Evolutionary conservation across 2,888 invertebrate species (phyloP).

Genomic region (Sialis lutaria): DNA sequence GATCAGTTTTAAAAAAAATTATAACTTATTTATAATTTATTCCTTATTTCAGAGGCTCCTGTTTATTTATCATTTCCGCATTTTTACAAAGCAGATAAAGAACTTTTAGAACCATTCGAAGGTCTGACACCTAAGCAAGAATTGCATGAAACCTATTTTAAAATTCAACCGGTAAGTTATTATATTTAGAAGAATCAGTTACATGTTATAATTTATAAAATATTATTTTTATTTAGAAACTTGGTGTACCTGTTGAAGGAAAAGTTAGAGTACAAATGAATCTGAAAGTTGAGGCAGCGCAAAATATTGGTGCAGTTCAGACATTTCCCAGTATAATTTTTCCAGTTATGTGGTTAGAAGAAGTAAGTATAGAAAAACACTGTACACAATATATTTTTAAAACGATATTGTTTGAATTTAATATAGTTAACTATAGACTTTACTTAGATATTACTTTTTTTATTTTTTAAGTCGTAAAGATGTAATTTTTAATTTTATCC

Average conservation of each 20-base stretch:
- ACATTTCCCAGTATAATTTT: slow-evolving; percentile 66
- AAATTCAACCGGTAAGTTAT: slow-evolving; percentile 64
- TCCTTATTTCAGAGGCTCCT: slow-evolving; percentile 65
- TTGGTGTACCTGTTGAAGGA: slow-evolving; percentile 70
- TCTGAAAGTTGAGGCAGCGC: slow-evolving; percentile 57
- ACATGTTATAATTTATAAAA: slow-evolving; percentile 2
- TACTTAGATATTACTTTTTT: too few species aligned
- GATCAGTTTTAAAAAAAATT: too few species aligned
- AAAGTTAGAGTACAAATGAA: slow-evolving; percentile 69
- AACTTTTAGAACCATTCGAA: slow-evolving; percentile 44
- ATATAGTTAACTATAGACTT: too few species aligned
- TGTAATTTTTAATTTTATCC: too few species aligned
- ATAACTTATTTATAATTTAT: too few species aligned
- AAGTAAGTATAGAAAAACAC: slow-evolving; percentile 30
- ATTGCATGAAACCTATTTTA: slow-evolving; percentile 59
- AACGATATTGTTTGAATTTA: too few species aligned
- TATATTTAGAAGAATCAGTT: not conserved
- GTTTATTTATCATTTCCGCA: slow-evolving; percentile 81
- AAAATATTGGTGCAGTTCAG: slow-evolving; percentile 49
- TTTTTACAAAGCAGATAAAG: slow-evolving; percentile 65
- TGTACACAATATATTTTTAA: too few species aligned
- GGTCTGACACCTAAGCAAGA: slow-evolving; percentile 52
- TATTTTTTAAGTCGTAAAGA: too few species aligned
- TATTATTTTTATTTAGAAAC: slow-evolving; percentile 39
- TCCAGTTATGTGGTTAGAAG: slow-evolving; percentile 80